These are phyloP conservation scores for Heliothis virescens DNA, from an alignment of 1,140 invertebrate species.

Conservation along the genomic window DNA sequence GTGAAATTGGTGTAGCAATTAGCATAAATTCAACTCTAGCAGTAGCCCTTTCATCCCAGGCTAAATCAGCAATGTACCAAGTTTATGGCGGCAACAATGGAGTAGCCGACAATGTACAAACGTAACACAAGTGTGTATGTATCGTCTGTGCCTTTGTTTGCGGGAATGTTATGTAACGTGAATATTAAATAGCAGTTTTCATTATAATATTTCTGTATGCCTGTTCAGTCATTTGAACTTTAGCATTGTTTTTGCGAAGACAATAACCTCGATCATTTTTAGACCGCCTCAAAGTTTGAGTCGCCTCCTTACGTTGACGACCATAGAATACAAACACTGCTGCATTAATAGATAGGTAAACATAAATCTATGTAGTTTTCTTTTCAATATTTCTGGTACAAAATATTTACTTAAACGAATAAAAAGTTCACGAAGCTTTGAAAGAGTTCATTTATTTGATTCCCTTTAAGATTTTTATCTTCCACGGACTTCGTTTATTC, in stretches of 20 bases:
- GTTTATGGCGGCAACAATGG: conserved; percentile 35
- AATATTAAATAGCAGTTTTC: conserved; percentile 46
- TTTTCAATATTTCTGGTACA: neutral
- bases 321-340: too few relatives aligned
- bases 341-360: too few relatives aligned
- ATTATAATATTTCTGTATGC: conserved; percentile 34
- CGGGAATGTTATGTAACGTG: conserved; percentile 49
- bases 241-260: conserved; percentile 11
- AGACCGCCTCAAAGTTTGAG: too few relatives aligned
- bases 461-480: conserved; percentile 31
- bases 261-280: too few relatives aligned
- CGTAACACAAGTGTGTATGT: conserved; percentile 29
- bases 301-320: too few relatives aligned
- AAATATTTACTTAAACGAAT: conserved; percentile 3
- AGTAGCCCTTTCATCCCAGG: conserved; percentile 15
- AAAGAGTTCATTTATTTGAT: conserved; percentile 35
- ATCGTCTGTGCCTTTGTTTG: conserved; percentile 46
- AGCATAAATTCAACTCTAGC: conserved; percentile 26
- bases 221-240: conserved; percentile 21
- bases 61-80: conserved; percentile 19
- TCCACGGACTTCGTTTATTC: conserved; percentile 28
- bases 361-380: too few relatives aligned
- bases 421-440: conserved; percentile 18
- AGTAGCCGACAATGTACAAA: conserved; percentile 18
- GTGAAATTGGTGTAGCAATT: conserved; percentile 34